These are phyloP conservation scores for Hyposoter dolosus DNA, from an alignment of 2,888 invertebrate genomes.

Conservation along the genomic window DNA sequence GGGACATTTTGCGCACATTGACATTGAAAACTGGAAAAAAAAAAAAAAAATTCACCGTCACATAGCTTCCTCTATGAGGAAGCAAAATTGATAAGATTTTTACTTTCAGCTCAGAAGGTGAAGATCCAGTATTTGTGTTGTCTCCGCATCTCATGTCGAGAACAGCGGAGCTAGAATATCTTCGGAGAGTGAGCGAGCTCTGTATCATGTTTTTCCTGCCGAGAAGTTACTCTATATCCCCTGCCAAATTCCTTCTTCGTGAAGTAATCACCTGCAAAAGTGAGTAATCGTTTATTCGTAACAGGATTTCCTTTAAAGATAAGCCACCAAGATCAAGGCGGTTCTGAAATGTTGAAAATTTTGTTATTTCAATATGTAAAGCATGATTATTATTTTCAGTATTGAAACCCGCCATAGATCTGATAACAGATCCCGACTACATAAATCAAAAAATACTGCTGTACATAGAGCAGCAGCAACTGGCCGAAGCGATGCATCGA, in stretches of 20 bases:
- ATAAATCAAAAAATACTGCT: slow-evolving; percentile 94
- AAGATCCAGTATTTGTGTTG: slow-evolving; percentile 89
- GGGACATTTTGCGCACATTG: too few species aligned
- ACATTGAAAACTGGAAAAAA: too few species aligned
- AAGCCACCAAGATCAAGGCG: background rate
- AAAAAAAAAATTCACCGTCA: too few species aligned
- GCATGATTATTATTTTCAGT: slow-evolving; percentile 86
- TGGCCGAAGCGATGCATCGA: slow-evolving; percentile 91
- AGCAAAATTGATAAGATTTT: slow-evolving; percentile 46
- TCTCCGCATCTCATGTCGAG: slow-evolving; percentile 91
- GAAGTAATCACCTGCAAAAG: slow-evolving; percentile 95
- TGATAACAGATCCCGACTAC: slow-evolving; percentile 95
- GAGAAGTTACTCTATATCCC: slow-evolving; percentile 91
- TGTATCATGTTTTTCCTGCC: slow-evolving; percentile 93
- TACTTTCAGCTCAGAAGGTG: slow-evolving; percentile 79
- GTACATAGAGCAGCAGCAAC: slow-evolving; percentile 93
- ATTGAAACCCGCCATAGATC: slow-evolving; percentile 92
- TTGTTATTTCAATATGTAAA: background rate
- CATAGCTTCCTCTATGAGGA: too few species aligned
- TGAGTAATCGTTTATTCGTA: slow-evolving; percentile 81
- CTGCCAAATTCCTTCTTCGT: slow-evolving; percentile 91
- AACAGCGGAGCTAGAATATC: slow-evolving; percentile 92
- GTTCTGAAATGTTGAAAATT: background rate
- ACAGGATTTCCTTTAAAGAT: background rate
- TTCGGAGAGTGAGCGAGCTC: slow-evolving; percentile 93